A percentile compares a stretch with the other conserved stretches of the same genome.
phyloP scores from a whole-genome alignment of 2,797 vertebrate genomes.

The Uromys caudimaculatus region DNA sequence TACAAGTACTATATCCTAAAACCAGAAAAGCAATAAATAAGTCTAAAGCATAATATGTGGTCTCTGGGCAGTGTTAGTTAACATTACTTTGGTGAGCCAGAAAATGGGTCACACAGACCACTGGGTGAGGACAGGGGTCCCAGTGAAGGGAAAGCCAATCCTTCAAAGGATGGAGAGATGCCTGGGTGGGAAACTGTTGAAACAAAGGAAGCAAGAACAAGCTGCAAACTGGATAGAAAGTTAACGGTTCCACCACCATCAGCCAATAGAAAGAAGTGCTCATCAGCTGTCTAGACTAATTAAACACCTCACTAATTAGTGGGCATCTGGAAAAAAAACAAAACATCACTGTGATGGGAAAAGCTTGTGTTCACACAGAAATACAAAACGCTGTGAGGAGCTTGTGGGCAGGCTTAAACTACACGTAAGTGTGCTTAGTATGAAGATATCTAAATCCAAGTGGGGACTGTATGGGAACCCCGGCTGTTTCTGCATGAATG shows the following conservation, averaged over 20 bases:
- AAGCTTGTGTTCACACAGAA: conserved; percentile 54
- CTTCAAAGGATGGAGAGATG: background rate
- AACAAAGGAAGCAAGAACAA: conserved; percentile 58
- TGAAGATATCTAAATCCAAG: background rate
- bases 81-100: background rate
- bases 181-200: conserved; percentile 21
- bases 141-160: background rate
- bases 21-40: background rate
- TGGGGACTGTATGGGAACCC: background rate
- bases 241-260: conserved; percentile 56
- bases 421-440: background rate
- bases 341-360: conserved; percentile 52
- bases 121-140: background rate
- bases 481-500: background rate
- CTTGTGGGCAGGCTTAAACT: background rate
- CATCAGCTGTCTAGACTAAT: conserved; percentile 69
- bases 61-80: background rate
- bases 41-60: background rate
- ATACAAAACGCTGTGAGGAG: conserved; percentile 33
- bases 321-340: conserved; percentile 68
- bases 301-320: conserved; percentile 75
- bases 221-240: conserved; percentile 22
- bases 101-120: background rate
- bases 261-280: background rate
- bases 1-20: background rate